Evolutionary conservation across 1,140 invertebrate genomes (phyloP), one percentile per base, ranked within the genome.

Genomic region (Cydia pomonella): DNA sequence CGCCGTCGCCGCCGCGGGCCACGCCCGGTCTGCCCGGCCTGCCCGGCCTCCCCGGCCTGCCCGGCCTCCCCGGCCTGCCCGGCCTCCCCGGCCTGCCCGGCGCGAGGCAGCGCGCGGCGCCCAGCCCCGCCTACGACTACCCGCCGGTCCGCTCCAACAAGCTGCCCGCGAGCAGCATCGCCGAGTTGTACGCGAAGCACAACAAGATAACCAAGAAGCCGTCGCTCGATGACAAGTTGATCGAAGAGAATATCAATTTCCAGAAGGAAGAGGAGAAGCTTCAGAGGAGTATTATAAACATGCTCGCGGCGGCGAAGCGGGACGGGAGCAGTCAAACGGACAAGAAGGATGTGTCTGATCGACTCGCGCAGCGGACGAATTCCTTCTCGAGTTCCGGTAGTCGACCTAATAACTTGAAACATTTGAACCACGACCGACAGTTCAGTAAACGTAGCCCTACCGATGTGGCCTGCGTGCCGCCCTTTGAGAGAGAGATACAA

Each of bases 401-500:
- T 74, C 88, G 94, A 21, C 94, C 94, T 2, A 89, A 80, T 66
- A 94, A 93, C 74, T 80, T 93, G 63, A 92, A 92, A 64, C 92
- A 93, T 82, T 81, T 93, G 74, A 94, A 93, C 74, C 89, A 93
- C 73, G 93, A 93, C 74, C 85, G 87, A 4, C 89, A 84, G 33
- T 93, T 91, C 76, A 90, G 92, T 7, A 93, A 93, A 72, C 82
- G 92, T 16, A 93, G 92, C 82, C 92, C 93, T 0, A 84, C 87
- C 2, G 93, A 93, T 79, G 89, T 93, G 41, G 93, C 92, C 1
- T 93, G 92, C 79, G 90, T 93, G 62, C 95, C 94, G 59, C 95
- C 95, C 6, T 96, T 96, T 82, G 95, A 96, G 89, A 94, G 95
- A 82, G 96, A 96, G 84, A 95, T 96, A 77, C 95, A 96, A 89